Evolutionary conservation across 2,113 vertebrate species (phyloP), one percentile per base, ranked within the genome.

Genomic region (Archilochus colubris): DNA sequence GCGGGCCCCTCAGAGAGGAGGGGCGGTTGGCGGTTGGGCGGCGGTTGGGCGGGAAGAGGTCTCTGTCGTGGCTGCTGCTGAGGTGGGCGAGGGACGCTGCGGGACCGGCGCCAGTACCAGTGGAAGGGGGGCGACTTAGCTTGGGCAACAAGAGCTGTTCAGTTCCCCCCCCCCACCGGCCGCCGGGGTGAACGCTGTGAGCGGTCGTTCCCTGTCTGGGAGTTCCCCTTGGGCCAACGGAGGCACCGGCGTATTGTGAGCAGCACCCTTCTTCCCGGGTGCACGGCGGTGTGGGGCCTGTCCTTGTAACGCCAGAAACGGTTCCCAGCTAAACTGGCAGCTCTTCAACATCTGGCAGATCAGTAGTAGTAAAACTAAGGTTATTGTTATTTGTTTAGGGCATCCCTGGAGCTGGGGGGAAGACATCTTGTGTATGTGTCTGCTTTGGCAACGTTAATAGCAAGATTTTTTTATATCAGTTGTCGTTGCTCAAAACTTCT

Each of bases 391-490:
- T 40, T 40, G 40, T 40, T 40, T 14, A 31, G 25, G 30, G 1
- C 3, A 0, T 17, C 2, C 17, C 12, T 68, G 44, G 19, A 51
- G 53, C 33, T 58, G 3, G 0, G 0, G 8, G 4, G 25, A 38
- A 18, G 23, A 25, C 3, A 4, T 4, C 53, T 58, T 0, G 64
- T 1, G 40, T 40, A 40, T 40, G 40, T 40, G 40, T 28, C 10
- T 5, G 36, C 23, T 69, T 76, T 33, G 40, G 24, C 16, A 24
- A 17, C 0, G 0, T 14, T 48, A 22, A 22, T 0, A 0, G 40
- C 19, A 31, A 36, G n/a, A 5, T 7, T 25, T 58, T 58, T 40
- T 40, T 40, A 40, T 40, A 10, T 40, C 38, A 40, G 38, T 40
- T 40, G 38, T n/a, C n/a, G n/a, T 15, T 46, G 46, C 36, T 78